These are phyloP conservation scores for Tuta absoluta DNA, from an alignment of 2,888 invertebrate species.

Conservation along the genomic window DNA sequence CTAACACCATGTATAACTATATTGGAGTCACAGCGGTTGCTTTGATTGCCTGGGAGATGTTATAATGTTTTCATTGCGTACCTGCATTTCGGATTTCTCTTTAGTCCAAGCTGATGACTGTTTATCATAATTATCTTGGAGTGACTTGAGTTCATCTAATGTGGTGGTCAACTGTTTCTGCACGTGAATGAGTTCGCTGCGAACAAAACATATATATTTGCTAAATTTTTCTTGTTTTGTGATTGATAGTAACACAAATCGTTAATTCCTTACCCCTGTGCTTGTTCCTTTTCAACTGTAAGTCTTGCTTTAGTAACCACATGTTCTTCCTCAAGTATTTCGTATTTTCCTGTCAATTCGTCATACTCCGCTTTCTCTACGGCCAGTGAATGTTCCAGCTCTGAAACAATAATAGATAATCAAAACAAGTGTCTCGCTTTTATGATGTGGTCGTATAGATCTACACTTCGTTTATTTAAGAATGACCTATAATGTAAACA, in stretches of 20 bases:
- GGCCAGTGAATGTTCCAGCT: slow-evolving; percentile 84
- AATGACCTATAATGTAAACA: too few relatives aligned
- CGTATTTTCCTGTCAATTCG: slow-evolving; percentile 90
- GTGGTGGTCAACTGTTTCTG: slow-evolving; percentile 83
- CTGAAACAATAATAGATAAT: slow-evolving; percentile 60
- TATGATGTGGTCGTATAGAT: too few relatives aligned
- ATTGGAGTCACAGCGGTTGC: neutral
- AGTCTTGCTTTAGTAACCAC: slow-evolving; percentile 91
- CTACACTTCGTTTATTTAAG: too few relatives aligned
- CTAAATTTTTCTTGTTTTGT: neutral
- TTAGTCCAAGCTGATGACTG: slow-evolving; percentile 87
- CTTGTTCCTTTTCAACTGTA: slow-evolving; percentile 89
- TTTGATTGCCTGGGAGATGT: neutral
- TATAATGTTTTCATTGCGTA: slow-evolving; percentile 44
- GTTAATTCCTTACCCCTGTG: slow-evolving; percentile 81
- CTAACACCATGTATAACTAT: too few relatives aligned
- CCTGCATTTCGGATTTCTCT: slow-evolving; percentile 86
- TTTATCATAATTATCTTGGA: slow-evolving; percentile 83
- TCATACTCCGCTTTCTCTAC: slow-evolving; percentile 88
- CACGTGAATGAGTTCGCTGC: slow-evolving; percentile 82
- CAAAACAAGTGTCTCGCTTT: neutral
- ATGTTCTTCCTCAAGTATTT: slow-evolving; percentile 91
- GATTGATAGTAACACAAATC: neutral
- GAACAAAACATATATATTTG: slow-evolving; percentile 37
- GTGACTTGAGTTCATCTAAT: slow-evolving; percentile 83